Evolutionary conservation across 2,888 invertebrate genomes (phyloP).

Genomic region (Autographa gamma): DNA sequence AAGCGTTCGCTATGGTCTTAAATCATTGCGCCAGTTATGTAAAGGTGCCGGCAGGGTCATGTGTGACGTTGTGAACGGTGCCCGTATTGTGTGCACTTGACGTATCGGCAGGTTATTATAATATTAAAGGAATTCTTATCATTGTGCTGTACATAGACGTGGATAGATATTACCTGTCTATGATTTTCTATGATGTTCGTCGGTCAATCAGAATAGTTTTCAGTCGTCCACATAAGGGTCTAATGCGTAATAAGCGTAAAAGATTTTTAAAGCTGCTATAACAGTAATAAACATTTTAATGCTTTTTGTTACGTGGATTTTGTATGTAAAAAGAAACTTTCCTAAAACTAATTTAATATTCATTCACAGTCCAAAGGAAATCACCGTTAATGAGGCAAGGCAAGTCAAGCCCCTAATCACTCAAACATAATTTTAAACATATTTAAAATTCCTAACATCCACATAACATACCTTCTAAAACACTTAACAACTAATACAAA

Average conservation of each 20-base stretch:
- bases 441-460: not conserved
- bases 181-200: not conserved
- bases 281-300: too few species aligned
- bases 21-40: constrained; percentile 32
- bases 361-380: not conserved
- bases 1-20: constrained; percentile 22
- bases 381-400: not conserved
- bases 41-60: constrained; percentile 52
- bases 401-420: not conserved
- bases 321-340: not conserved
- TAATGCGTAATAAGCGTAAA: not conserved
- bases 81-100: constrained; percentile 37
- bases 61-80: constrained; percentile 42
- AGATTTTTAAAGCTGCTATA: not conserved
- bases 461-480: not conserved
- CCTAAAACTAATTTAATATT: not conserved
- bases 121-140: constrained; percentile 19
- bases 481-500: not conserved
- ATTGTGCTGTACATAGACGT: constrained; percentile 13
- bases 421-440: not conserved
- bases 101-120: constrained; percentile 33
- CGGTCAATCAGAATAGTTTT: not conserved
- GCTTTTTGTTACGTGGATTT: too few species aligned
- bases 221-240: not conserved
- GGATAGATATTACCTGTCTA: constrained; percentile 19